phyloP scores from a whole-genome alignment of 2,888 invertebrate genomes.

The Frankliniella fusca region DNA sequence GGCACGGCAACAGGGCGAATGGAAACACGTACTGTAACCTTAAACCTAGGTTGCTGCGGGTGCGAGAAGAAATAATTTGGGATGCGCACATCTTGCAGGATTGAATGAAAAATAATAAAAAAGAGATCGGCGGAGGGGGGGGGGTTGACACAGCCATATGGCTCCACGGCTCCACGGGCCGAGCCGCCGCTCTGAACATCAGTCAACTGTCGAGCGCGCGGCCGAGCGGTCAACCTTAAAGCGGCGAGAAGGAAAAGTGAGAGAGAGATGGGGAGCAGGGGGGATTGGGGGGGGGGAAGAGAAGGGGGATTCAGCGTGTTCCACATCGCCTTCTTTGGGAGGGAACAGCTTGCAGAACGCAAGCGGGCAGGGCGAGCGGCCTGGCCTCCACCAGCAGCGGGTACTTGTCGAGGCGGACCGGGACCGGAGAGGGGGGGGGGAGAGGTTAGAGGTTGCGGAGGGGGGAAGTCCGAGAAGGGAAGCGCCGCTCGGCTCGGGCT shows the following conservation, averaged over 20 bases:
- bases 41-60: too few relatives aligned
- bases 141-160: background rate
- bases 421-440: too few relatives aligned
- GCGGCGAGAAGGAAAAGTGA: too few relatives aligned
- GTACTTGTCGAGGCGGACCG: background rate
- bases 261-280: too few relatives aligned
- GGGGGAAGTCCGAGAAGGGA: too few relatives aligned
- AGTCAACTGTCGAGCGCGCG: slow-evolving; percentile 15
- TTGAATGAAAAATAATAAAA: too few relatives aligned
- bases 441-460: background rate
- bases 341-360: background rate
- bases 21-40: too few relatives aligned
- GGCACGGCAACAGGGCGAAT: too few relatives aligned
- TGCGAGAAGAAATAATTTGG: too few relatives aligned
- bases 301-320: background rate
- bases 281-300: background rate
- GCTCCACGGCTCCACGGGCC: background rate
- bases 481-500: too few relatives aligned
- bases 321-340: slow-evolving; percentile 22
- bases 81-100: too few relatives aligned
- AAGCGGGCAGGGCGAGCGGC: background rate
- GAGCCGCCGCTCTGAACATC: background rate
- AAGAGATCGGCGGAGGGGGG: too few relatives aligned
- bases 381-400: background rate
- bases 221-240: background rate